Conservation (phyloP, 2,888 invertebrate species). For the Neocrepidodera transversa region DNA sequence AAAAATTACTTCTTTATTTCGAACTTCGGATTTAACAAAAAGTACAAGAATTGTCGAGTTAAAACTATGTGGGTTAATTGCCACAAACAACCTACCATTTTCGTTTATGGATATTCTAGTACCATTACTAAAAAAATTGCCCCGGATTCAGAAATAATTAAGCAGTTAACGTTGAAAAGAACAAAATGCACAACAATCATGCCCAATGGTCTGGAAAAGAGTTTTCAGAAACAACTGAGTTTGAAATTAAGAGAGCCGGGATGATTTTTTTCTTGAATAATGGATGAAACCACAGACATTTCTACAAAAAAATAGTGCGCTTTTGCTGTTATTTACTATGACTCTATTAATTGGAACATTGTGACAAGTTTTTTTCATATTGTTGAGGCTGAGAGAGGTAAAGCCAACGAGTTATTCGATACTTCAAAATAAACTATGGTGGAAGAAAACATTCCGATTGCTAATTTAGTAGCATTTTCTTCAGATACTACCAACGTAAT, state of each 20-base stretch:
- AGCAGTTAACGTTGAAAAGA: too few species aligned
- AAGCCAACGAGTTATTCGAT: slow-evolving; percentile 6
- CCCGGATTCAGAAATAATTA: too few species aligned
- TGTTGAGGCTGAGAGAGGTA: background rate
- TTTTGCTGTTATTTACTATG: slow-evolving; percentile 16
- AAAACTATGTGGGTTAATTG: slow-evolving; percentile 27
- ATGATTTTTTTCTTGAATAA: background rate
- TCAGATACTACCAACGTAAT: slow-evolving; percentile 29
- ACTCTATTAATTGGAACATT: slow-evolving; percentile 5
- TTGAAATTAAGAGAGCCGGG: too few species aligned
- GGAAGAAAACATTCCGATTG: slow-evolving; percentile 8
- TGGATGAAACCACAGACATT: slow-evolving; percentile 19
- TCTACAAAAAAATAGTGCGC: slow-evolving; percentile 20
- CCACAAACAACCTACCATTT: background rate
- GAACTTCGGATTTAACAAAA: too few species aligned
- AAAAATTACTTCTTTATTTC: too few species aligned
- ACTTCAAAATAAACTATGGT: background rate
- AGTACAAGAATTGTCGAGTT: slow-evolving; percentile 40
- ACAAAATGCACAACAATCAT: too few species aligned
- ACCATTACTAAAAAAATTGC: too few species aligned
- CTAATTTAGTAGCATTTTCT: slow-evolving; percentile 28
- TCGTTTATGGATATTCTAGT: too few species aligned
- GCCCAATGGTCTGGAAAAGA: too few species aligned
- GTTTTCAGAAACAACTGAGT: too few species aligned
- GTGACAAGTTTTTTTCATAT: slow-evolving; percentile 14